Evolutionary conservation across 2,888 invertebrate genomes (phyloP), one percentile per base, ranked within the genome.

Genomic region (Noctua janthina): DNA sequence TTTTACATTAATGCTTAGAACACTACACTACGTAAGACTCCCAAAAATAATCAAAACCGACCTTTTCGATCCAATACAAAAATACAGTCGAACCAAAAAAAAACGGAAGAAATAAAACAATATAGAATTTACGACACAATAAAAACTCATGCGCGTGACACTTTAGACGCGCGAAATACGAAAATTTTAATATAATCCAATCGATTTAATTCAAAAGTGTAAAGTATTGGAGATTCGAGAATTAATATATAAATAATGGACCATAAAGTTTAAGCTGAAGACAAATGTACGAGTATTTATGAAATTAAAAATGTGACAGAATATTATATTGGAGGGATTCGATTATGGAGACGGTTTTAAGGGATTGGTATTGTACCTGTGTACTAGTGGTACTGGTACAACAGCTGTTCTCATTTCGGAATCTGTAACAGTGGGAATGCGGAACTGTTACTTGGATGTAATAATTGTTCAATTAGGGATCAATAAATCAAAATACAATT

Each of bases 121-220:
- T 85, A 74, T 51, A 82, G 46, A 79, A 90, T 86, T 83, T 72
- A 78, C 54, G 77, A 66, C 74, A 76, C 68, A 81, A 88, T 79
- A 89, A 84, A 90, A 89, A 85, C 83, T 81, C 79, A 59, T 69
- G 68, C 78, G 78, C 81, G 77, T 79, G 89, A 90, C 89, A 87
- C 49, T 85, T 85, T 4, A 66, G 84, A 88, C 78, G 74, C 85
- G 56, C 68, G 70, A 69, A 73, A 83, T 88, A 74, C 70, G 69
- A 90, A 86, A 79, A 85, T 62, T 84, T 84, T 82, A 86, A 88
- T 83, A 79, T 68, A 87, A 88, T 79, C 82, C 83, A 86, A 89
- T 89, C 84, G 87, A 84, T 89, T 89, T 83, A 75, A 85, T 88
- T 75, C 83, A 83, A 85, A 70, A 86, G 56, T 77, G 54, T 88